These are phyloP conservation scores for Pelodiscus sinensis DNA, from an alignment of 2,113 vertebrate species.

Conservation along the genomic window DNA sequence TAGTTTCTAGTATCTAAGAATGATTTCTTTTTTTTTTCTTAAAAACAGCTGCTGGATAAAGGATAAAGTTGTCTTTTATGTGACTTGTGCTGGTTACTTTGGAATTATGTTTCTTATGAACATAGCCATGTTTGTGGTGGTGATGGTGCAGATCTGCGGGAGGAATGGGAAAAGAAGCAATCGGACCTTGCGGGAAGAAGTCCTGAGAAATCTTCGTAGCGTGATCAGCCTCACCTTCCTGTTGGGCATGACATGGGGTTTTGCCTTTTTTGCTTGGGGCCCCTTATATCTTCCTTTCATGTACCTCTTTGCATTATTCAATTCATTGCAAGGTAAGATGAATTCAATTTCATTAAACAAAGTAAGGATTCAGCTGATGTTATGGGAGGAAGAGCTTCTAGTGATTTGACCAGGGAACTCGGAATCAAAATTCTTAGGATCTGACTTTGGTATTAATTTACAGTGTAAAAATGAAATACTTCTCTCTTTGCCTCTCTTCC, in stretches of 20 bases:
- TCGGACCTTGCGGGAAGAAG: slow-evolving; percentile 89
- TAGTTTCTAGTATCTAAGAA: neutral
- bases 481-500: neutral
- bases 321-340: slow-evolving; percentile 94
- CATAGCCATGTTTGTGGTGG: slow-evolving; percentile 96
- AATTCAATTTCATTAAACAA: neutral
- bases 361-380: neutral
- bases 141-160: slow-evolving; percentile 97
- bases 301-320: slow-evolving; percentile 97
- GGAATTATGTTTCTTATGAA: slow-evolving; percentile 94
- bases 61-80: slow-evolving; percentile 84
- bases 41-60: slow-evolving; percentile 91
- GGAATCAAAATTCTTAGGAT: neutral
- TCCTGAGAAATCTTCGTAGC: slow-evolving; percentile 92
- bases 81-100: slow-evolving; percentile 91
- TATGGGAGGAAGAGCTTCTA: neutral
- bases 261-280: slow-evolving; percentile 96
- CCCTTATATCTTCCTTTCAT: slow-evolving; percentile 87
- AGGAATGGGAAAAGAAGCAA: slow-evolving; percentile 95
- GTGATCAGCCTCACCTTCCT: slow-evolving; percentile 96
- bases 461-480: neutral
- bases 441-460: neutral
- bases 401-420: neutral
- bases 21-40: neutral
- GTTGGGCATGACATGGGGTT: slow-evolving; percentile 97